Evolutionary conservation across 2,888 invertebrate genomes (phyloP), one percentile per base, ranked within the genome.

Genomic region (Crematogaster levior): DNA sequence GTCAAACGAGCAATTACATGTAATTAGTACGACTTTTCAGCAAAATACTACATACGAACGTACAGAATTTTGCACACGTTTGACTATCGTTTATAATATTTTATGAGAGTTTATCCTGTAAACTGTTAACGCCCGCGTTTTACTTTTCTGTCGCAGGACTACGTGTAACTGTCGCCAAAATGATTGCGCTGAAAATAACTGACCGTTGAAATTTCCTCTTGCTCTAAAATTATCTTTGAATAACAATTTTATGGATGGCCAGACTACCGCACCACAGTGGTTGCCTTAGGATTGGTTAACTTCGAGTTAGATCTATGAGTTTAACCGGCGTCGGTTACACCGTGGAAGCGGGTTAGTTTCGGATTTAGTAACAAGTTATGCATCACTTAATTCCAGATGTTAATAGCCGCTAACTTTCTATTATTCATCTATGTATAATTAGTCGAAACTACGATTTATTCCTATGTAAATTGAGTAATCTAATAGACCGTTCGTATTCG

Each of bases 291-390:
- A 46, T 70, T 70, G 77, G 70, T 79, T 79, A 70, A 70, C 77
- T 79, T 70, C 12, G 43, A 79, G 77, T 79, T 79, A 70, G 70
- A 46, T 70, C 56, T 70, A 56, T 58, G 56, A 79, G 43, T 79
- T 79, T 79, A 79, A 70, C 77, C 24, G 70, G 77, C 56, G 70
- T 79, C 70, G 77, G 77, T 79, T 79, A 79, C 77, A 53, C 53
- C 30, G 66, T 12, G 56, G 65, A 24, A 43, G 68, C 77, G 56
- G 56, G 43, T 68, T 77, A 77, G 77, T 79, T 79, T 70, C 43
- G 43, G 77, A 70, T 79, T 79, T 79, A 79, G 77, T 79, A 79
- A 70, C 77, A 79, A 79, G 77, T 79, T 79, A 79, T 30, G 43
- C 77, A 56, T 77, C 75, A 70, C 70, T 79, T 70, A 56, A 79